phyloP scores from a whole-genome alignment of 1,140 invertebrate genomes.

The Forficula auricularia region DNA sequence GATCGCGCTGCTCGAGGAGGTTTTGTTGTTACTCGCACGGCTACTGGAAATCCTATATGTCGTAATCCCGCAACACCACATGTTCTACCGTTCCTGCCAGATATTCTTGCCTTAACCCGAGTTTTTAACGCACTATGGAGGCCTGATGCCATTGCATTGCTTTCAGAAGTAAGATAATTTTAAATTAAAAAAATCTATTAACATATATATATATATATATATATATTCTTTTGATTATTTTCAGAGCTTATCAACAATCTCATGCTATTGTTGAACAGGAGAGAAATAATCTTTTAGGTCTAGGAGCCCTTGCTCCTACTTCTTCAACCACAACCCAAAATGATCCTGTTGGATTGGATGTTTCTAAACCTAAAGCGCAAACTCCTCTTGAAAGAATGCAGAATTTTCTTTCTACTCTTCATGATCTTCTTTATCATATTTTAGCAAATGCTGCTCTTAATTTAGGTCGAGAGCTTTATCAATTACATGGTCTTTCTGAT shows the following conservation, averaged over 20 bases:
- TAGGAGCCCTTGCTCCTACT: no score
- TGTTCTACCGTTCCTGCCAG: conserved; percentile 57
- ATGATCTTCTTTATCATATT: conserved; percentile 60
- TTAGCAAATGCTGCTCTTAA: conserved; percentile 58
- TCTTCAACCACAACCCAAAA: background rate
- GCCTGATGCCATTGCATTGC: conserved; percentile 37
- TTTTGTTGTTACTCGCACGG: conserved; percentile 53
- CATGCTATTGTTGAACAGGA: conserved; percentile 53
- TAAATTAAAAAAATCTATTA: background rate
- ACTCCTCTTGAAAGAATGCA: conserved; percentile 63
- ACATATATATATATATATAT: conserved; percentile 8
- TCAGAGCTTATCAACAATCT: conserved; percentile 44
- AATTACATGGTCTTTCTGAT: conserved; percentile 40
- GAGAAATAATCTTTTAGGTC: conserved; percentile 43
- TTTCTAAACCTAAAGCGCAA: conserved; percentile 27
- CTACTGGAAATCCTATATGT: conserved; percentile 56
- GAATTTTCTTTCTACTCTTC: conserved; percentile 47
- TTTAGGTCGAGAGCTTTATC: conserved; percentile 67
- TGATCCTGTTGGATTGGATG: conserved; percentile 24
- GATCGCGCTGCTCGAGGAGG: conserved; percentile 61
- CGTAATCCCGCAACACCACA: conserved; percentile 70
- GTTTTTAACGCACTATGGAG: conserved; percentile 64
- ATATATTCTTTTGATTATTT: conserved; percentile 6
- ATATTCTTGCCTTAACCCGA: conserved; percentile 52
- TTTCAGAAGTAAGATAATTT: conserved; percentile 33